phyloP scores from a whole-genome alignment of 2,113 vertebrate species.

The Pristiophorus japonicus region DNA sequence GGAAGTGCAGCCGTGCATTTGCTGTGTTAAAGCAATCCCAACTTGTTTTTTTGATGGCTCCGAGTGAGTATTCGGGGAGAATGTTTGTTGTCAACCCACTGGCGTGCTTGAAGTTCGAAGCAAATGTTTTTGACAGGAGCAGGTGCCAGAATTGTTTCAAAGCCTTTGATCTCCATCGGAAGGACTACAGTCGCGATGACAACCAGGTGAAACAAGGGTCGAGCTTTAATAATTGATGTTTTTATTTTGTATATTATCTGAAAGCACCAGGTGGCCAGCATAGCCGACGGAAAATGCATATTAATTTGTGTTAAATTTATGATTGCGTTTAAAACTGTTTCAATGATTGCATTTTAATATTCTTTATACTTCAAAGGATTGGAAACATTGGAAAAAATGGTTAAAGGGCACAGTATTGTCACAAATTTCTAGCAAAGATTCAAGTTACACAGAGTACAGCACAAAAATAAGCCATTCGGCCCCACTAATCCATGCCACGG shows the following conservation, averaged over 20 bases:
- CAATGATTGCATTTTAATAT: not conserved
- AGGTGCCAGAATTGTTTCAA: slow-evolving; percentile 71
- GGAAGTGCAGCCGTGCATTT: not conserved
- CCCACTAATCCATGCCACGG: not conserved
- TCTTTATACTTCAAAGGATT: not conserved
- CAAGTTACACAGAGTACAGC: not conserved
- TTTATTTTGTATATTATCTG: not conserved
- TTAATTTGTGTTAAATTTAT: not conserved
- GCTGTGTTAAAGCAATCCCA: not conserved
- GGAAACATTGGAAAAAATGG: not conserved
- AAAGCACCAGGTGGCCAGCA: not conserved
- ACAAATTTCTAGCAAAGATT: not conserved
- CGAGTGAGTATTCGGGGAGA: not conserved
- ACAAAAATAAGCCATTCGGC: not conserved
- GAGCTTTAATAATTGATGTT: not conserved
- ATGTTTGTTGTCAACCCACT: not conserved
- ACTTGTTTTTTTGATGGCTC: not conserved
- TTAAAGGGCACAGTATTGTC: not conserved
- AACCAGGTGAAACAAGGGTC: slow-evolving; percentile 52
- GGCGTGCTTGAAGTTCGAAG: slow-evolving; percentile 66
- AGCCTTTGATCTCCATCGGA: slow-evolving; percentile 45
- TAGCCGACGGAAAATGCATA: not conserved
- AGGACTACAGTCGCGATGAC: not conserved
- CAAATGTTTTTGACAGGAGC: slow-evolving; percentile 69
- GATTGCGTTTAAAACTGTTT: not conserved